These are phyloP conservation scores for Oxyscelio sp. DNA, from an alignment of 2,888 invertebrate genomes.

Conservation along the genomic window DNA sequence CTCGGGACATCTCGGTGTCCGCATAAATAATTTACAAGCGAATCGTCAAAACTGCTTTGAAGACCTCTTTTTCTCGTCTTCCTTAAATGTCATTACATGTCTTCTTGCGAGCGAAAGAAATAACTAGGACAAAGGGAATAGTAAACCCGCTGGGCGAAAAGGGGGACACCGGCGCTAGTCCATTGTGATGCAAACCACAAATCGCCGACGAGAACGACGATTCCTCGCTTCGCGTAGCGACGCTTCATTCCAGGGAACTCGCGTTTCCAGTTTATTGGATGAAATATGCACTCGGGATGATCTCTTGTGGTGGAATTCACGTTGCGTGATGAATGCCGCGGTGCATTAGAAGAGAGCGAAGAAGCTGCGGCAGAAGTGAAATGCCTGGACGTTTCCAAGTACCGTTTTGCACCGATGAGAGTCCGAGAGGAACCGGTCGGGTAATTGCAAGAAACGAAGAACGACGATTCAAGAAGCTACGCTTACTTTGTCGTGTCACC, in stretches of 20 bases:
- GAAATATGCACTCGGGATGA: slow-evolving; percentile 19
- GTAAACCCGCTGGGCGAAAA: neutral
- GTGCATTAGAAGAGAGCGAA: slow-evolving; percentile 33
- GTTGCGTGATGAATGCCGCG: slow-evolving; percentile 66
- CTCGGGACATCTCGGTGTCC: slow-evolving; percentile 37
- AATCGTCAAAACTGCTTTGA: slow-evolving; percentile 63
- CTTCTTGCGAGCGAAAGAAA: neutral
- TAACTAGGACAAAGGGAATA: slow-evolving; percentile 36
- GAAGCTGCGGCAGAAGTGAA: slow-evolving; percentile 46
- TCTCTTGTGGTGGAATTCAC: slow-evolving; percentile 48
- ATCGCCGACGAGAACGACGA: slow-evolving; percentile 8
- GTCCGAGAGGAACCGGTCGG: slow-evolving; percentile 80
- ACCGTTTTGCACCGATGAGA: slow-evolving; percentile 72
- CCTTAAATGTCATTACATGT: slow-evolving; percentile 7
- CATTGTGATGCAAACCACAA: slow-evolving; percentile 30
- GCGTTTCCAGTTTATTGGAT: slow-evolving; percentile 45
- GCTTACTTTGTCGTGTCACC: slow-evolving; percentile 43
- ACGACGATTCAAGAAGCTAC: slow-evolving; percentile 65
- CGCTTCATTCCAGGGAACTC: neutral
- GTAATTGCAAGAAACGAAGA: slow-evolving; percentile 79
- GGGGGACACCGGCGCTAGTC: neutral
- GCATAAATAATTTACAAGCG: slow-evolving; percentile 75
- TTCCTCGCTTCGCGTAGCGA: neutral
- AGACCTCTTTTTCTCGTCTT: slow-evolving; percentile 1
- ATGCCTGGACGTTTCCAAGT: slow-evolving; percentile 72